phyloP scores from a whole-genome alignment of 35 echinoderm and acorn worm genomes.

The Eucidaris tribuloides region DNA sequence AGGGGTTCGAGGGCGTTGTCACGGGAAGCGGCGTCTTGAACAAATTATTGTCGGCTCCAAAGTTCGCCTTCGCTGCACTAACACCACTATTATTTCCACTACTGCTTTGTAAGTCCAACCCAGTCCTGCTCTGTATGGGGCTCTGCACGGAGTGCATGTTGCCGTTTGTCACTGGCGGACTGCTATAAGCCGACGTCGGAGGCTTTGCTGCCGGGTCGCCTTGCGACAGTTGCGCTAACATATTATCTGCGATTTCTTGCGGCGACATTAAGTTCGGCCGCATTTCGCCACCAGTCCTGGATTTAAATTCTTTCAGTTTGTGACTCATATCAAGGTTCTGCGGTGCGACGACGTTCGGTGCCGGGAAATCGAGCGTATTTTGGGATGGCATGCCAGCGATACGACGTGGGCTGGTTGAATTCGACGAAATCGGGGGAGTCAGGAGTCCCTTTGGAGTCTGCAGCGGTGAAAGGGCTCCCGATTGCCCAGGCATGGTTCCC shows the following conservation, averaged over 20 bases:
- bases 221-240: conserved; percentile 88
- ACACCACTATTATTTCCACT: not conserved
- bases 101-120: not conserved
- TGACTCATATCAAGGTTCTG: conserved; percentile 86
- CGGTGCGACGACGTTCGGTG: conserved; percentile 92
- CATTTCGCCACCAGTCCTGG: conserved; percentile 63
- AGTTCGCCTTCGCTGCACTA: not conserved
- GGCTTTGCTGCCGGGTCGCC: conserved; percentile 32
- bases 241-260: conserved; percentile 97
- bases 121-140: conserved; percentile 20
- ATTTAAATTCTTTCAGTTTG: conserved; percentile 94
- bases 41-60: conserved; percentile 1
- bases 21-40: conserved; percentile 80
- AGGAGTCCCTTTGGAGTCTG: conserved; percentile 58
- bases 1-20: conserved; percentile 43
- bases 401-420: conserved; percentile 20
- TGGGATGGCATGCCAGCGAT: conserved; percentile 15
- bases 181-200: not conserved
- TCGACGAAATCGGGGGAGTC: conserved; percentile 21
- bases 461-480: conserved; percentile 28
- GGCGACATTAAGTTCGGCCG: conserved; percentile 81
- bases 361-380: conserved; percentile 75
- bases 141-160: not conserved
- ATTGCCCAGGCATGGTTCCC: conserved; percentile 10
- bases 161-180: not conserved